phyloP scores from a whole-genome alignment of 2,113 vertebrate species.

The Willisornis vidua region DNA sequence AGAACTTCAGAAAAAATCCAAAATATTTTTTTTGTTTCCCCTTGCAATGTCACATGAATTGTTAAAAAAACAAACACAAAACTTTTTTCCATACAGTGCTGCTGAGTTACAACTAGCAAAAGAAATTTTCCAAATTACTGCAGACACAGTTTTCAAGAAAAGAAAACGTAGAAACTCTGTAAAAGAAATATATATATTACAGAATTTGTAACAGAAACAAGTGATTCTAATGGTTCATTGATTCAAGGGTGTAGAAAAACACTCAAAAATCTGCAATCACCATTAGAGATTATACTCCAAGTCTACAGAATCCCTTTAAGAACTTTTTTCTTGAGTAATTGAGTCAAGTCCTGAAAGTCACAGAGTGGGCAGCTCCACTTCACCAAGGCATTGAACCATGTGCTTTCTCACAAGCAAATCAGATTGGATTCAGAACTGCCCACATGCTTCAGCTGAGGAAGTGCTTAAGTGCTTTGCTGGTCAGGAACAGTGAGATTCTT shows the following conservation, averaged over 20 bases:
- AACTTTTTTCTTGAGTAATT: conserved; percentile 42
- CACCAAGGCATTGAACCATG: not conserved
- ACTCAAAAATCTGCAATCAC: not conserved
- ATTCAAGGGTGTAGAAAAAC: conserved; percentile 24
- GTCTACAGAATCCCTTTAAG: not conserved
- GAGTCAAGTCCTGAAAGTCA: not conserved
- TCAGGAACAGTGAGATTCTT: not conserved
- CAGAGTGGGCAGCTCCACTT: not conserved
- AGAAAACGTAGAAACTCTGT: not conserved
- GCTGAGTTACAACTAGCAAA: not conserved
- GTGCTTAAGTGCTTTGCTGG: not conserved
- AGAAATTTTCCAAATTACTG: not conserved
- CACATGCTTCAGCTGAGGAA: not conserved
- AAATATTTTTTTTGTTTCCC: not conserved
- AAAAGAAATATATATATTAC: not conserved
- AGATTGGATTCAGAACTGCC: not conserved
- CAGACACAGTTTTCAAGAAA: not conserved
- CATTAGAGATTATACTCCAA: not conserved
- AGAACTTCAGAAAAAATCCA: not conserved
- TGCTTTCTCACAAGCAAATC: not conserved
- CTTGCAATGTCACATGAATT: not conserved
- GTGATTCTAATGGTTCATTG: not conserved
- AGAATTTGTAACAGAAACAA: not conserved
- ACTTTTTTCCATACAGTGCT: not conserved
- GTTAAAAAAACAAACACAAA: not conserved